phyloP scores from a whole-genome alignment of 2,797 vertebrate species.

The Anguilla marmorata region DNA sequence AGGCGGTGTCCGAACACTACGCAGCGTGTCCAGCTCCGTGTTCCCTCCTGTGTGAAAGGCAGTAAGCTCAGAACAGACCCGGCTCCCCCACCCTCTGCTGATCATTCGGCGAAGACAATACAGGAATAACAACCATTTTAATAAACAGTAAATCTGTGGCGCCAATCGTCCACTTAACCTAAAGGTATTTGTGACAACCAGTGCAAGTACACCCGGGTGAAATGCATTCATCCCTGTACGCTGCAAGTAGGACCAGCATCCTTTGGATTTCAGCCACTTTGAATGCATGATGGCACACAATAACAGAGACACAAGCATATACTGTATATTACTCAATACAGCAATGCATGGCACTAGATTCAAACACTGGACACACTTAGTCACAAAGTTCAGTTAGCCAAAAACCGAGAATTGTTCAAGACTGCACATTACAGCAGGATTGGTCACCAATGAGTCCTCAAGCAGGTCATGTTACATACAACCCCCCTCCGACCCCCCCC shows the following conservation, averaged over 20 bases:
- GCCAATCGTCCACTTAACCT: neutral
- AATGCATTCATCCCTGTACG: neutral
- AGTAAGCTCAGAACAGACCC: neutral
- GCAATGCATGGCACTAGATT: neutral
- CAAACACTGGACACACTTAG: neutral
- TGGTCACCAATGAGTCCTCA: neutral
- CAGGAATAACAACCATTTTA: neutral
- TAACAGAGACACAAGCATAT: neutral
- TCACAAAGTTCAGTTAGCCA: neutral
- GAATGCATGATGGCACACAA: neutral
- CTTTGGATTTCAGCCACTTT: neutral
- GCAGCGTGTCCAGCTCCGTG: neutral
- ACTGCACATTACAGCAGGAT: neutral
- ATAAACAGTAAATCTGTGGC: neutral
- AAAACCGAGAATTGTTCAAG: neutral
- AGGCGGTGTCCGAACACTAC: neutral
- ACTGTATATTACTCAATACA: neutral
- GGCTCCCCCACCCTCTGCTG: neutral
- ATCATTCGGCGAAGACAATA: neutral
- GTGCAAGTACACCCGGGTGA: neutral
- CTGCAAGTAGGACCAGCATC: neutral
- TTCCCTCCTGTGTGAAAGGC: neutral
- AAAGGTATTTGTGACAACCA: neutral
- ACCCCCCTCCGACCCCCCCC: no score
- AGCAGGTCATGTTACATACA: neutral